Base-by-base conservation (phyloP, 2,797 vertebrate species). In the Vipera latastei region DNA sequence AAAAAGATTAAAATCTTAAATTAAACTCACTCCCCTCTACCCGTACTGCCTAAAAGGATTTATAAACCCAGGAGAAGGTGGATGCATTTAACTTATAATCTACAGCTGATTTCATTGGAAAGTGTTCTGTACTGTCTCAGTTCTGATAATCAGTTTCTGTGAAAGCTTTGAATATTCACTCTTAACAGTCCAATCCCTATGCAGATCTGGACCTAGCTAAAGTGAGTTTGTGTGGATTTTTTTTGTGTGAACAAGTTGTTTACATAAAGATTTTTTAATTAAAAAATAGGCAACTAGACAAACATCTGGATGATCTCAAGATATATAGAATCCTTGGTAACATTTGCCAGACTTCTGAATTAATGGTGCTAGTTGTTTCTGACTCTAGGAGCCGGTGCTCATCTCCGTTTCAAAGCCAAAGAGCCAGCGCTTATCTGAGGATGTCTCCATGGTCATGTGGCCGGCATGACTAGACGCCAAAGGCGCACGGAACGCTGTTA, bases 1-100 rank as follows among this genome's bases (percentile, higher is more conserved):
- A 95, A 96, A 96, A 97, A 97, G 96, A 98, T 97, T 97, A 97
- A 97, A 97, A 97, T 98, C 97, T 98, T 97, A 97, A 97, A 97
- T 97, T 97, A 97, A 97, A 97, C 94, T 96, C 97, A 94, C 94
- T 96, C 95, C 86, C 93, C 97, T 95, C 96, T 95, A 83, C 93
- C 92, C 88, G 78, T 96, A 93, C 95, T 96, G 95, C 92, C 97
- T 97, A 93, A 95, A 96, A 98, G 97, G 97, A 97, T 98, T 97
- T 97, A 94, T 95, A 97, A 97, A 94, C 95, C 73, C 94, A 94
- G 95, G 97, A 95, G 95, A 92, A 97, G 90, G 92, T 95, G 96
- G 95, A 92, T 96, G 96, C 96, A 96, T 97, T 96, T 96, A 78
- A 97, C 94, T 91, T 95, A 94, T 96, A 96, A 96, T 96, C 96